These are phyloP conservation scores for Erethizon dorsatum DNA, from an alignment of 2,797 vertebrate genomes.

Conservation along the genomic window DNA sequence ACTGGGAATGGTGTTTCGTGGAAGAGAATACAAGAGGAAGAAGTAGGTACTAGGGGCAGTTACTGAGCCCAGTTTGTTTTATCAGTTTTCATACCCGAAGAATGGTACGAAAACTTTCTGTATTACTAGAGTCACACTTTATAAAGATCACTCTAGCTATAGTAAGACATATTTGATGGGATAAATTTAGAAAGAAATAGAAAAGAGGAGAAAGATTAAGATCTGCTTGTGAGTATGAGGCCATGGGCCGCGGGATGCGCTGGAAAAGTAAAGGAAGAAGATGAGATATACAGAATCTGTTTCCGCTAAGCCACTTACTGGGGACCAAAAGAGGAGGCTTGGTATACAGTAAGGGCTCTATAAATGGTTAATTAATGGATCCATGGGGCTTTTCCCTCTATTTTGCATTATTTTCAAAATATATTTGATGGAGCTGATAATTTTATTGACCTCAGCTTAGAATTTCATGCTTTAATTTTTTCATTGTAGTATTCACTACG, in stretches of 20 bases:
- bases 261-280: background rate
- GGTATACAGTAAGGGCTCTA: too few relatives aligned
- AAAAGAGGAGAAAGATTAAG: background rate
- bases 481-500: too few relatives aligned
- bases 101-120: background rate
- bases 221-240: background rate
- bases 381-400: too few relatives aligned
- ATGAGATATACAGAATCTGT: accelerated
- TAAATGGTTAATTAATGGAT: too few relatives aligned
- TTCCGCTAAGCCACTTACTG: background rate
- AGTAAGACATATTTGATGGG: background rate
- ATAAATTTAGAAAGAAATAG: slow-evolving; percentile 35
- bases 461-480: too few relatives aligned
- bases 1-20: background rate
- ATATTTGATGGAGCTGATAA: too few relatives aligned
- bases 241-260: background rate
- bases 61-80: background rate
- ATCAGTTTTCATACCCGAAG: background rate
- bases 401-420: too few relatives aligned
- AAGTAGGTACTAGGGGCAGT: background rate
- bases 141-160: background rate
- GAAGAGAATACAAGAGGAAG: background rate
- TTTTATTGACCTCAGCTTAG: too few relatives aligned
- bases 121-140: background rate
- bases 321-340: background rate